Base-by-base conservation (phyloP, 2,113 vertebrate genomes). In the Etheostoma cragini region DNA sequence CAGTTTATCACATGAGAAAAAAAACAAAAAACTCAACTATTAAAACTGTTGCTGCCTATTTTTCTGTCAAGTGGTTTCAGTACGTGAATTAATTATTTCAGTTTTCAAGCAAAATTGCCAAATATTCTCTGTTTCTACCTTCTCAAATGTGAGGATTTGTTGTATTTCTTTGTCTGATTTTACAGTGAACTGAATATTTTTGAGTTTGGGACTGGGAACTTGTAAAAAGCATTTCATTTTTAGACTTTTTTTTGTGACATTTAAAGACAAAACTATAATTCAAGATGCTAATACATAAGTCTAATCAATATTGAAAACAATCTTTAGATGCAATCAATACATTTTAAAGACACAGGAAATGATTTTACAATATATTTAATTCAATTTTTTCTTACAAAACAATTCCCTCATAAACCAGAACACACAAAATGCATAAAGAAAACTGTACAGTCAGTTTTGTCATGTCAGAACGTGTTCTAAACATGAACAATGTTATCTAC, bases 391-490 rank as follows among this genome's bases (percentile, higher is more conserved):
- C 87, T 94, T 94, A 94, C 89, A 94, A 94, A 94, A 93, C 91
- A 93, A 91, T 91, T 94, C 86, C 88, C 88, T 92, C 89, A 89
- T 94, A 94, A 93, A 95, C 91, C 92, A 93, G 90, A 93, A 94
- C 91, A 94, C 93, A 94, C 88, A 94, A 93, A 95, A 94, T 93
- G 92, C 91, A 92, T 94, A 93, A 93, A 92, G 88, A 92, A 95
- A 94, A 94, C 93, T 94, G 91, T 94, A 93, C 93, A 94, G 90
- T 93, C 87, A 88, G 89, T 88, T 91, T 85, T 52, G 87, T 91
- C 89, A 92, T 84, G 90, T 94, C 82, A 62, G 89, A 90, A 93
- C 81, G 81, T 90, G 92, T 92, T 92, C 93, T 94, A 92, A 93
- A 94, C 93, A 93, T 90, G 93, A 94, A 92, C 89, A 87, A 91